Conservation (phyloP, 2,888 invertebrate species). For the Cordilura impudica region DNA sequence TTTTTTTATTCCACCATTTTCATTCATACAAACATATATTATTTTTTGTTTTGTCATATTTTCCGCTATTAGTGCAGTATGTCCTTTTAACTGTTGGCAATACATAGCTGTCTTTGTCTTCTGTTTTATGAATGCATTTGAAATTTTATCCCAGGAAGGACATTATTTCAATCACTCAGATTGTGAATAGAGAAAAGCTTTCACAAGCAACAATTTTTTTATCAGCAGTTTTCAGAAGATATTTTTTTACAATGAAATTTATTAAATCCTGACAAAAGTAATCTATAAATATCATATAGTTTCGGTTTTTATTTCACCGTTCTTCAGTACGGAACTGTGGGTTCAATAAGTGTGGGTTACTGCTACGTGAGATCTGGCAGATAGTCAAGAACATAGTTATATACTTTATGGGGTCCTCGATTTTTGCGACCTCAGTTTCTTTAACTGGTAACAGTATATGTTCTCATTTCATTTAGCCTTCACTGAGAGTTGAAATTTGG, state of each 20-base stretch:
- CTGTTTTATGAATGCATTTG: constrained; percentile 21
- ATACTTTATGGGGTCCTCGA: no score
- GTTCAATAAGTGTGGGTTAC: no score
- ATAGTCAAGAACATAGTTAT: no score
- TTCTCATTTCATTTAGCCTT: no score
- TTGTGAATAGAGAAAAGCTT: constrained; percentile 20
- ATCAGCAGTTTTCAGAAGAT: not conserved
- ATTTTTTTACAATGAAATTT: not conserved
- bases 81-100: constrained; percentile 57
- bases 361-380: no score
- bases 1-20: constrained; percentile 26
- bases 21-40: constrained; percentile 36
- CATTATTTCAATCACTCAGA: constrained; percentile 9
- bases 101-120: constrained; percentile 15
- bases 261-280: no score
- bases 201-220: not conserved
- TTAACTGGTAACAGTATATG: no score
- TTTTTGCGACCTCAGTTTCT: no score
- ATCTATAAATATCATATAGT: no score
- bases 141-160: constrained; percentile 49
- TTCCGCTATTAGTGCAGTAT: constrained; percentile 33
- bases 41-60: constrained; percentile 51
- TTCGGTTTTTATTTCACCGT: no score
- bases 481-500: no score
- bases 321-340: no score